Percentiles rank a stretch among this genome's conserved stretches.
These are phyloP conservation scores for Aradophagus sp. DNA, from an alignment of 1,140 invertebrate genomes.

Conservation along the genomic window DNA sequence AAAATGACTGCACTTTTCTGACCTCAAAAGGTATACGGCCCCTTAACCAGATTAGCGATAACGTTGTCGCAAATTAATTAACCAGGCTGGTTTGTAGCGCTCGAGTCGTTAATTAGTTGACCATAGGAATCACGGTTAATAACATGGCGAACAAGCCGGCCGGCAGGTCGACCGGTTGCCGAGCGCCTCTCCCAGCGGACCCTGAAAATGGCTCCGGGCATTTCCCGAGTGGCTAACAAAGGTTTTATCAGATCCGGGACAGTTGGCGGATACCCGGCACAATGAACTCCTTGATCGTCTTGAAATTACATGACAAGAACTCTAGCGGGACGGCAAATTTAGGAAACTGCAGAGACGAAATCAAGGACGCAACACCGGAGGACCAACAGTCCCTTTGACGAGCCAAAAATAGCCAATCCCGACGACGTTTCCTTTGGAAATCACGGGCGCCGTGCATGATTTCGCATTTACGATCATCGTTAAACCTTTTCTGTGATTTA, in stretches of 20 bases:
- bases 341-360: conserved; percentile 28
- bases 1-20: background rate
- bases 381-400: conserved; percentile 20
- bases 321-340: conserved; percentile 36
- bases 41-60: background rate
- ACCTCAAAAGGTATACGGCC: background rate
- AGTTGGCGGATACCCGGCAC: conserved; percentile 26
- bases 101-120: conserved; percentile 35
- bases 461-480: no score
- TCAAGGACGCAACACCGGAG: conserved; percentile 20
- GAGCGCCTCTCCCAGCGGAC: conserved; percentile 16
- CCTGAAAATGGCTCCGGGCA: conserved; percentile 26
- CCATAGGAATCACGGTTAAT: conserved; percentile 30
- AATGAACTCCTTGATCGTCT: conserved; percentile 44
- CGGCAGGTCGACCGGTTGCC: conserved; percentile 18
- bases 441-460: no score
- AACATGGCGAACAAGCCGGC: conserved; percentile 26
- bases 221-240: conserved; percentile 46
- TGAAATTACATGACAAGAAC: conserved; percentile 46
- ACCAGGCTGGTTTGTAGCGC: conserved; percentile 6
- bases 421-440: no score
- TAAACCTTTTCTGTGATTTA: no score
- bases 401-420: no score
- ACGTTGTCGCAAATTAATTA: conserved; percentile 27
- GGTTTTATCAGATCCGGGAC: conserved; percentile 46